These are phyloP conservation scores for Excalfactoria chinensis DNA, from an alignment of 2,113 vertebrate species.

Conservation along the genomic window DNA sequence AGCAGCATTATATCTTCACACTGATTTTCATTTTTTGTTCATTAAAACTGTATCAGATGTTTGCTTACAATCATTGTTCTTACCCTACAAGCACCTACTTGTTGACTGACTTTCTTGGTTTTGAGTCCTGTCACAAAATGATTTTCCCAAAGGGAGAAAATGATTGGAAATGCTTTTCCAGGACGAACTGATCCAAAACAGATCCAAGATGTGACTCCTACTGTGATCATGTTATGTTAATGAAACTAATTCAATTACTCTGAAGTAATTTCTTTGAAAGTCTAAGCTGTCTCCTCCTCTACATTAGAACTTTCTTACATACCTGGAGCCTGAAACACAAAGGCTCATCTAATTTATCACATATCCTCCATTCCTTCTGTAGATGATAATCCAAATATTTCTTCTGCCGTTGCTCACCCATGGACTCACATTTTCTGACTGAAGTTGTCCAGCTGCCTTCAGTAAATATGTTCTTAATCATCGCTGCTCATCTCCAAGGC, in stretches of 20 bases:
- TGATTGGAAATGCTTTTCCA: neutral
- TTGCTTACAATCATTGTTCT: neutral
- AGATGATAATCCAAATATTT: neutral
- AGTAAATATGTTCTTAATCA: neutral
- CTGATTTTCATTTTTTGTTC: neutral
- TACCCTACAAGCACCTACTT: neutral
- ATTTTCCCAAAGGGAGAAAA: neutral
- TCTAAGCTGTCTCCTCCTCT: neutral
- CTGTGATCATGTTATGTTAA: neutral
- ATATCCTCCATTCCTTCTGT: neutral
- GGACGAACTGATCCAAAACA: neutral
- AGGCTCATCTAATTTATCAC: neutral
- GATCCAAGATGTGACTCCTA: neutral
- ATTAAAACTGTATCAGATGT: neutral
- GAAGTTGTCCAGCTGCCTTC: neutral
- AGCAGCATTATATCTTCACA: neutral
- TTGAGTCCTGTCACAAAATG: neutral
- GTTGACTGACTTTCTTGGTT: neutral
- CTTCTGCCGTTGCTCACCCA: neutral
- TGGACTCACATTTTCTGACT: neutral
- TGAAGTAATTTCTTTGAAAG: neutral
- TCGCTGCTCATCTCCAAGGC: neutral
- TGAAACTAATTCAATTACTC: neutral
- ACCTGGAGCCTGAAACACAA: neutral
- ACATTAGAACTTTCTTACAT: neutral